Evolutionary conservation across 2,888 invertebrate species (phyloP), one percentile per base, ranked within the genome.

Genomic region (Lithophane ornitopus): DNA sequence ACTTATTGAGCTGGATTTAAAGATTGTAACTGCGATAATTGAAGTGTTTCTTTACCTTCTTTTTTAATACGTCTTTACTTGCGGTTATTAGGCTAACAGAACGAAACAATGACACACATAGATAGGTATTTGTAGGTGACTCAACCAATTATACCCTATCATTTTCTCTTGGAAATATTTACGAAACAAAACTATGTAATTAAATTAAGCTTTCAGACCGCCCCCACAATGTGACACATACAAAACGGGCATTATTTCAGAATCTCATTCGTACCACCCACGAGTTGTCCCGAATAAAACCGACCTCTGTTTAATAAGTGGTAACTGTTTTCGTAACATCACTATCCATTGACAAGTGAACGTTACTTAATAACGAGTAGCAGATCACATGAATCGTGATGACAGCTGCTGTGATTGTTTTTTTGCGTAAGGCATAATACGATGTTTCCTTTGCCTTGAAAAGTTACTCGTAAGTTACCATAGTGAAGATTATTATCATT

Each of bases 211-310:
- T 87, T 78, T 85, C 87, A 83, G 80, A 22, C 11, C 88, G 79
- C 85, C 86, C 62, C 85, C 88, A 73, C 75, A 70, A 80, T 71
- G 72, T 89, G 86, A 81, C 88, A 86, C 80, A 62, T 83, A 88
- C 89, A 86, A 84, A 88, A 87, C 69, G 54, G 80, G 78, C 70
- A 59, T 81, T 76, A 84, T 87, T 87, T 87, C 89, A 89, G 88
- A 52, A 71, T 69, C 62, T 62, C 78, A 28, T 74, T 58, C 67
- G 74, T 72, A 19, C 90, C 90, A 84, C 91, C 92, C 89, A 92
- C 92, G 81, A 80, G 68, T 69, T 88, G 90, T 84, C 89, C 92
- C 76, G 84, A 88, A 90, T 92, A 86, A 88, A 74, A 87, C 78
- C 87, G 88, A 88, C 92, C 92, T 91, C 89, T 85, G 78, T 85